A percentile compares a stretch with the other conserved stretches of the same genome.
phyloP scores from a whole-genome alignment of 35 echinoderm and acorn worm genomes.

The Antedon bifida region DNA sequence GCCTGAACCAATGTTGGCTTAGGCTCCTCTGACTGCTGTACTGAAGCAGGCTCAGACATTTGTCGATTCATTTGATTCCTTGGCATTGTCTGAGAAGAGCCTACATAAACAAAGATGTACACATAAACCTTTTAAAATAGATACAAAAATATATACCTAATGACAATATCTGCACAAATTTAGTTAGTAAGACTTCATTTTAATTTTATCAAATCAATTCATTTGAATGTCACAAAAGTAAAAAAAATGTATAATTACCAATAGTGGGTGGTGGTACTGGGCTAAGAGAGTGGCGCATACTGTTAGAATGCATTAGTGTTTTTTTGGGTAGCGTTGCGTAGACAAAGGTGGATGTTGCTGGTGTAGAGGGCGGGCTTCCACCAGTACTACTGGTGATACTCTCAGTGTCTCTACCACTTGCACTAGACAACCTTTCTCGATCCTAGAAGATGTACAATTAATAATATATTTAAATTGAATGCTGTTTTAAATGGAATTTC shows the following conservation, averaged over 20 bases:
- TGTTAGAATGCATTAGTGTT: not conserved
- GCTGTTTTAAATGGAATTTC: too few relatives aligned
- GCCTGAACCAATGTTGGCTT: constrained; percentile 32
- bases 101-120: not conserved
- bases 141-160: not conserved
- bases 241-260: not conserved
- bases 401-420: not conserved
- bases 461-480: too few relatives aligned
- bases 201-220: too few relatives aligned
- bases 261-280: not conserved
- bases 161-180: too few relatives aligned
- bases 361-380: not conserved
- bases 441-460: too few relatives aligned
- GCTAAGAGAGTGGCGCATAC: not conserved
- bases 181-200: too few relatives aligned
- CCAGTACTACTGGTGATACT: not conserved
- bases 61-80: constrained; percentile 28
- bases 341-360: not conserved
- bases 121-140: not conserved
- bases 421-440: not conserved
- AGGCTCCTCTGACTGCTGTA: not conserved
- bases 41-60: constrained; percentile 25
- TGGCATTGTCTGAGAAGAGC: constrained; percentile 30
- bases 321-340: not conserved
- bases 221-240: too few relatives aligned